Evolutionary conservation across 2,797 vertebrate species (phyloP).

Genomic region (Trichosurus vulpecula): DNA sequence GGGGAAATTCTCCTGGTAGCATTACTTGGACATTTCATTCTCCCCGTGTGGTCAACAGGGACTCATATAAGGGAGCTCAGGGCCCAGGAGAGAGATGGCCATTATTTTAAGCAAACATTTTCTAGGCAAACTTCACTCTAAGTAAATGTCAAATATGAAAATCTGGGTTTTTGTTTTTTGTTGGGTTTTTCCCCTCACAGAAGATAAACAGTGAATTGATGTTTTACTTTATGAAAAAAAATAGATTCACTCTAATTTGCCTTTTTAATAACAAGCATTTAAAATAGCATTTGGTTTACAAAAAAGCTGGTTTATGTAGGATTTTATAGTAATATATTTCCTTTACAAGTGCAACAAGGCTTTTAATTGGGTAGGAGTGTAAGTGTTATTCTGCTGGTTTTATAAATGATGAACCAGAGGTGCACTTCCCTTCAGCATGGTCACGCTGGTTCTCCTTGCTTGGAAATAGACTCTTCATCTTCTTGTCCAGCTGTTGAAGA

Average conservation of each 20-base stretch:
- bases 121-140: neutral
- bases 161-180: neutral
- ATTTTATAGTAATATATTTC: neutral
- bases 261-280: neutral
- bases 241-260: neutral
- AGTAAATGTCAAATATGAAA: neutral
- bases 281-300: neutral
- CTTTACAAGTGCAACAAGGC: neutral
- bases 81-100: neutral
- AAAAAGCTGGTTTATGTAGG: neutral
- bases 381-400: neutral
- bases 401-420: neutral
- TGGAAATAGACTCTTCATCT: neutral
- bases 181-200: neutral
- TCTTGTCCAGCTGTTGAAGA: neutral
- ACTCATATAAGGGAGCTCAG: neutral
- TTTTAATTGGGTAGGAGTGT: neutral
- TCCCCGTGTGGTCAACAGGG: rapidly evolving
- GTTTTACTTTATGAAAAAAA: neutral
- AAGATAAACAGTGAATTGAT: neutral
- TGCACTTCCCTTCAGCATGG: neutral
- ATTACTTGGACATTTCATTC: neutral
- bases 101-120: neutral
- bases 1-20: neutral
- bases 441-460: neutral